These are phyloP conservation scores for Oreochromis tanganicae DNA, from an alignment of 2,113 vertebrate species.

Conservation along the genomic window DNA sequence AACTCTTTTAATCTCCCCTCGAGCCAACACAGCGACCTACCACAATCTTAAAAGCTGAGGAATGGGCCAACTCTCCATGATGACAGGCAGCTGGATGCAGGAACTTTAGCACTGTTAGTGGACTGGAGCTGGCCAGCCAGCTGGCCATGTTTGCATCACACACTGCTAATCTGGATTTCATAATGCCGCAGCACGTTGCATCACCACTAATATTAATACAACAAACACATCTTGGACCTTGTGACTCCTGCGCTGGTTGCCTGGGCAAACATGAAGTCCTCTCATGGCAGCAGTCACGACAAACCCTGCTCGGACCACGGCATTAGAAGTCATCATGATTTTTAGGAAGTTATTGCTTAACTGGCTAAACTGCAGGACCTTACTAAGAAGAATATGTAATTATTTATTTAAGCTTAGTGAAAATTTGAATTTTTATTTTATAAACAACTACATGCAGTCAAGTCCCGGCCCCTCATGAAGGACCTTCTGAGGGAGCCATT, in stretches of 20 bases:
- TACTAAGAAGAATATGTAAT: background rate
- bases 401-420: background rate
- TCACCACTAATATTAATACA: slow-evolving; percentile 33
- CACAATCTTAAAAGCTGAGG: slow-evolving; percentile 6
- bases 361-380: background rate
- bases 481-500: background rate
- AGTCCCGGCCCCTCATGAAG: background rate
- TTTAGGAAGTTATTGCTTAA: background rate
- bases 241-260: background rate
- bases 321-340: background rate
- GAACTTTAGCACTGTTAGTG: slow-evolving; percentile 15
- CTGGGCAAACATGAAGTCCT: background rate
- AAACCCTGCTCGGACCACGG: background rate
- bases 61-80: background rate
- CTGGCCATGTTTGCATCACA: slow-evolving; percentile 32
- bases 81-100: slow-evolving; percentile 27
- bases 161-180: slow-evolving; percentile 50
- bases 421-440: background rate
- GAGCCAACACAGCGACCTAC: slow-evolving; percentile 4
- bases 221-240: background rate
- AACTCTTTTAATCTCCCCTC: slow-evolving; percentile 49
- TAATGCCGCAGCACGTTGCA: slow-evolving; percentile 31
- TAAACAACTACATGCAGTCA: background rate
- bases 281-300: background rate
- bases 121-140: slow-evolving; percentile 19